Evolutionary conservation across 2,797 vertebrate genomes (phyloP), one percentile per base, ranked within the genome.

Genomic region (Sebastes kiyomatsui): DNA sequence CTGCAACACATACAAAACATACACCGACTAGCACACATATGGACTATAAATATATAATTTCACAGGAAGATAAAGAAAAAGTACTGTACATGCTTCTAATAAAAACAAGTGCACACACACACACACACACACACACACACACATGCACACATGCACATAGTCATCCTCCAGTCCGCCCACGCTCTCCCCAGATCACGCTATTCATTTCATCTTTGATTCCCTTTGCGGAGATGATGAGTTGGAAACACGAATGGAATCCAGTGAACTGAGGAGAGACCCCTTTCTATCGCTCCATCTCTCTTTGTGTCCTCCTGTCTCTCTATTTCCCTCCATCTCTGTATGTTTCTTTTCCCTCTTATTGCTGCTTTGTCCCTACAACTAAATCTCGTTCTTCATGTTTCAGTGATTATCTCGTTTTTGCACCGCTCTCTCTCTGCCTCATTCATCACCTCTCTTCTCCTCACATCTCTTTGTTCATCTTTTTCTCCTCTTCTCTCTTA

Each of bases 161-260:
- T n/a, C 75, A 35, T 66, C 75, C 75, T 86, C 55, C 74, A 52
- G 72, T 84, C 83, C 49, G 13, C 90, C 88, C 89, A 92, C 87
- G 35, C 88, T 77, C 87, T 82, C 82, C 74, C 68, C 25, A 3
- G 78, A 90, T 89, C 91, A 78, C 80, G 49, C 76, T 82, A 83
- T 91, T 92, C 90, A 93, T 91, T 91, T 91, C 87, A 92, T 94
- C 90, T 93, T 60, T 87, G 89, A 93, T 94, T 93, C 92, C 87
- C 91, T 92, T 92, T 93, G 84, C 90, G 72, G 85, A 91, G 87
- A 90, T 77, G 88, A 92, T 92, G 87, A 90, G 83, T 79, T 81
- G 83, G 80, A 87, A 90, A 89, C 91, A 92, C 92, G 87, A 94
- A 94, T 91, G 83, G 77, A 69, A 88, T 78, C 75, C 84, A 85